A percentile compares a stretch with the other conserved stretches of the same genome.
Conservation (phyloP, 2,797 vertebrate genomes). For the Brotula barbata region DNA sequence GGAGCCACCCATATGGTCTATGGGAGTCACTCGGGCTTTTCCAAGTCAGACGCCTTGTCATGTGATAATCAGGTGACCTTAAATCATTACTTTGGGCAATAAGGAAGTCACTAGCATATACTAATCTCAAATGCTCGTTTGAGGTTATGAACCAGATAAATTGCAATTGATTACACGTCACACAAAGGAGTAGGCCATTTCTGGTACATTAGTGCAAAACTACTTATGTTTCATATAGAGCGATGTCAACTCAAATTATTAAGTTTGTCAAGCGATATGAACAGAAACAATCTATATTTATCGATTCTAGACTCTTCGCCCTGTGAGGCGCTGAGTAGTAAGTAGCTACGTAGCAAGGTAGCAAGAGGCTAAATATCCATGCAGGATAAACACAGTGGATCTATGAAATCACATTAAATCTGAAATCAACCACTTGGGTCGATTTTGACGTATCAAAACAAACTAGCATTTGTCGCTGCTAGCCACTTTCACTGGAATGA, state of each 20-base stretch:
- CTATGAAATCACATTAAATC: no score
- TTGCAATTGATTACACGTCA: neutral
- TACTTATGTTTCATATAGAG: neutral
- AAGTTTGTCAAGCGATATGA: neutral
- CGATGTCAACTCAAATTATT: neutral
- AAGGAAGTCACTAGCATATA: conserved; percentile 66
- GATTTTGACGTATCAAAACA: no score
- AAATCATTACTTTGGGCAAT: conserved; percentile 52
- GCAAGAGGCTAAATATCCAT: neutral
- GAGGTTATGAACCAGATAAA: neutral
- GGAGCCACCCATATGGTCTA: no score
- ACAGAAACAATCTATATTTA: neutral
- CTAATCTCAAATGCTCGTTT: neutral
- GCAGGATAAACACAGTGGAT: rapidly evolving
- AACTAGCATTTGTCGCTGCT: no score
- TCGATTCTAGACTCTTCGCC: no score
- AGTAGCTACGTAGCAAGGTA: neutral
- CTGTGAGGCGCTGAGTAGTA: no score
- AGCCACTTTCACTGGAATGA: neutral
- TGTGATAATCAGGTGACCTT: conserved; percentile 75
- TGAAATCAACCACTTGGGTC: no score
- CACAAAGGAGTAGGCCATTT: neutral
- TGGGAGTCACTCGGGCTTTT: conserved; percentile 3
- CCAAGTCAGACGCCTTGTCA: conserved; percentile 60
- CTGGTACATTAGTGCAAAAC: neutral